A percentile compares a stretch with the other conserved stretches of the same genome.
Conservation (phyloP, 2,797 vertebrate species). For the Parauchenoglanis ngamensis region DNA sequence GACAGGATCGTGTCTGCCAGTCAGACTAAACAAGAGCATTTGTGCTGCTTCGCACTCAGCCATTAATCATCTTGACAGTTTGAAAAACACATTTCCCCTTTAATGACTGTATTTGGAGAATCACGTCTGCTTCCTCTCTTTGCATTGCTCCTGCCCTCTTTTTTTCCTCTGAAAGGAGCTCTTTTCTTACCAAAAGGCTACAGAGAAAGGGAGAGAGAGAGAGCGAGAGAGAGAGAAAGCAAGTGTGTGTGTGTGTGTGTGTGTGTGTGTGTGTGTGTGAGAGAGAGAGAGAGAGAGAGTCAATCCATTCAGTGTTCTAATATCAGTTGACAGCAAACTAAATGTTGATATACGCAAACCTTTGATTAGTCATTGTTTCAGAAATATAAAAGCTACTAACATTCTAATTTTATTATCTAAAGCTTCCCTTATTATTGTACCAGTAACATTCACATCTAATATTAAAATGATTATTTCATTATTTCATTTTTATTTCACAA, state of each 20-base stretch:
- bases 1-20: slow-evolving; percentile 97
- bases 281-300: background rate
- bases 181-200: slow-evolving; percentile 44
- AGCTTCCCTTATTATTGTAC: background rate
- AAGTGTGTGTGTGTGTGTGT: background rate
- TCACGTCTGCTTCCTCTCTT: slow-evolving; percentile 82
- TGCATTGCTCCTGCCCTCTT: slow-evolving; percentile 68
- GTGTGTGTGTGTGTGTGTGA: background rate
- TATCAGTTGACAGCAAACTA: slow-evolving; percentile 39
- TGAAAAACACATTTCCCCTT: slow-evolving; percentile 99
- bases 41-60: slow-evolving; percentile 96
- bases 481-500: background rate
- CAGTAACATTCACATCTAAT: background rate
- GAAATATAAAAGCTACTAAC: slow-evolving; percentile 16
- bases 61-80: slow-evolving; percentile 99
- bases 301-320: slow-evolving; percentile 55
- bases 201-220: background rate
- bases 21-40: slow-evolving; percentile 99
- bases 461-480: background rate
- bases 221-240: background rate
- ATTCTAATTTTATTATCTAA: slow-evolving; percentile 25
- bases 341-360: slow-evolving; percentile 35
- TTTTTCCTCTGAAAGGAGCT: slow-evolving; percentile 59
- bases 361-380: slow-evolving; percentile 28
- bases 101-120: slow-evolving; percentile 99